These are phyloP conservation scores for Sylvia borin DNA, from an alignment of 2,797 vertebrate species.

Conservation along the genomic window DNA sequence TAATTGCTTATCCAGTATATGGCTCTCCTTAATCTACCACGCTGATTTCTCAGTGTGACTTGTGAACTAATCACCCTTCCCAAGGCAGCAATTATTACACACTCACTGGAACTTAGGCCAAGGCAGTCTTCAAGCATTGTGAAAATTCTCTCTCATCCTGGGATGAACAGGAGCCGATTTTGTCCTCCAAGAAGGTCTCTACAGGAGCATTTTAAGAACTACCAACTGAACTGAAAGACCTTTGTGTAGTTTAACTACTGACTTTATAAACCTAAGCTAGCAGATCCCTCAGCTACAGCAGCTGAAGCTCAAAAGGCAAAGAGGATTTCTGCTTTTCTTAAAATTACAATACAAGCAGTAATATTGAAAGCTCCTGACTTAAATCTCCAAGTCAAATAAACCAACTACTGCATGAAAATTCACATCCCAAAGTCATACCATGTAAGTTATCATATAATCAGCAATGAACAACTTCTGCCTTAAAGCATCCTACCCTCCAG, in stretches of 20 bases:
- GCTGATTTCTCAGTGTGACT: neutral
- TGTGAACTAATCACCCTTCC: neutral
- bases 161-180: neutral
- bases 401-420: neutral
- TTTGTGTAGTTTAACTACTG: neutral
- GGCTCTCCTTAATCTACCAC: neutral
- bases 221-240: neutral
- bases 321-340: neutral
- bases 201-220: neutral
- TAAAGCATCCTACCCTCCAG: neutral
- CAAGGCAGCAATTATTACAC: neutral
- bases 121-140: neutral
- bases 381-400: neutral
- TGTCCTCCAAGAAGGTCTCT: neutral
- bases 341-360: neutral
- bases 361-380: neutral
- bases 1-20: neutral
- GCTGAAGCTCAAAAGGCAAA: neutral
- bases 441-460: neutral
- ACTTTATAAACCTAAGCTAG: neutral
- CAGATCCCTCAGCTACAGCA: neutral
- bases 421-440: neutral
- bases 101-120: neutral
- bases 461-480: neutral
- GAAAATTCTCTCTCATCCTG: neutral